Conservation (phyloP, 2,797 vertebrate genomes). For the Spinibarbus caldwelli region DNA sequence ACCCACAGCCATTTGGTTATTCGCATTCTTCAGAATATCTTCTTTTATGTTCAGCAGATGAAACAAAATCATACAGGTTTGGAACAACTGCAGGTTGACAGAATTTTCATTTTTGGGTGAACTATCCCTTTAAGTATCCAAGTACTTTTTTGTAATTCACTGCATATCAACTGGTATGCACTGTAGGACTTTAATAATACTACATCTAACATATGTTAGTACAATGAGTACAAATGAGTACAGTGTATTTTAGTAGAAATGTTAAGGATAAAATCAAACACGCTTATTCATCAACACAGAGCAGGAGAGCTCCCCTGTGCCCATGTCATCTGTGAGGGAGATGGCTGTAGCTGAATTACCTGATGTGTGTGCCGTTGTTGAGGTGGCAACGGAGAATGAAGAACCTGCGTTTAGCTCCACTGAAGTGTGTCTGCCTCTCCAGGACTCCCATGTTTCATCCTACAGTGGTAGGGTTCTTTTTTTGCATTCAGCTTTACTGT, state of each 20-base stretch:
- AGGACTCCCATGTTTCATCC: slow-evolving; percentile 54
- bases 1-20: neutral
- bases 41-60: neutral
- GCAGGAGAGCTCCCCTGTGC: neutral
- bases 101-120: neutral
- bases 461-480: slow-evolving; percentile 42
- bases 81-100: neutral
- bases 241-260: neutral
- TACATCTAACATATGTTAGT: neutral
- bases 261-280: neutral
- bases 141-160: neutral
- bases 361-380: slow-evolving; percentile 59
- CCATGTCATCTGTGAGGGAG: slow-evolving; percentile 7
- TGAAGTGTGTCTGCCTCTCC: slow-evolving; percentile 33
- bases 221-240: neutral
- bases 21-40: neutral
- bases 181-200: too few relatives aligned
- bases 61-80: neutral
- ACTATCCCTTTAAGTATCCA: neutral
- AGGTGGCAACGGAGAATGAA: slow-evolving; percentile 53
- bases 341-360: slow-evolving; percentile 24
- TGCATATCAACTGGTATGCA: too few relatives aligned
- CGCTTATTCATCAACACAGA: slow-evolving; percentile 29
- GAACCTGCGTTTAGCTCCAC: slow-evolving; percentile 42
- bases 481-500: neutral